Conservation (phyloP, 2,797 vertebrate species). For the Avahi laniger region DNA sequence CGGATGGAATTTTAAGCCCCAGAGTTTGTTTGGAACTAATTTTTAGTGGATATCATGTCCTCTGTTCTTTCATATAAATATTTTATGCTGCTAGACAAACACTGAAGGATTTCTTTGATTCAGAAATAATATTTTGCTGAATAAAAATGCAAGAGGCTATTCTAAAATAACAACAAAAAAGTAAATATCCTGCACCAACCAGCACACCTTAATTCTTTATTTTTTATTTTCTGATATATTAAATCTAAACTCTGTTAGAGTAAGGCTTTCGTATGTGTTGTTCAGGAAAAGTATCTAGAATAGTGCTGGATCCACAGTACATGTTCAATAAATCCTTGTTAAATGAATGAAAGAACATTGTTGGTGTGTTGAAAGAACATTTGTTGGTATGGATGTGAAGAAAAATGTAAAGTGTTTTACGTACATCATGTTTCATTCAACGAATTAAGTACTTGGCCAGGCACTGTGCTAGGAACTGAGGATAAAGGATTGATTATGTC, state of each 20-base stretch:
- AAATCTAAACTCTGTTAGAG: neutral
- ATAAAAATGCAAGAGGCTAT: neutral
- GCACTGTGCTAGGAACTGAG: neutral
- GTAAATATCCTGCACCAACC: neutral
- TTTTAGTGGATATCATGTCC: neutral
- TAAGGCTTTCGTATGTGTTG: neutral
- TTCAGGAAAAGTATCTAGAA: neutral
- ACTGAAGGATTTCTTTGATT: neutral
- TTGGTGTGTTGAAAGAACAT: no score
- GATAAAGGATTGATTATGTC: neutral
- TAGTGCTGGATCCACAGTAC: neutral
- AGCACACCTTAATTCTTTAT: neutral
- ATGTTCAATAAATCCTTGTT: neutral
- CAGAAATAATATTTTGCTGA: neutral
- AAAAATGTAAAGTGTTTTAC: neutral
- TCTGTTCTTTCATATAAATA: neutral
- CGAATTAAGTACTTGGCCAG: neutral
- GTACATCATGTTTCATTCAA: neutral
- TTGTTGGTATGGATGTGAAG: neutral
- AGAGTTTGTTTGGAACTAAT: neutral
- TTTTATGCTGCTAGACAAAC: neutral
- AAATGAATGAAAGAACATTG: neutral
- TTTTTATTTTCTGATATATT: neutral
- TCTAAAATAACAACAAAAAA: neutral
- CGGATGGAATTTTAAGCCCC: neutral